These are phyloP conservation scores for Orestias chungarensis DNA, from an alignment of 2,797 vertebrate species.

Conservation along the genomic window DNA sequence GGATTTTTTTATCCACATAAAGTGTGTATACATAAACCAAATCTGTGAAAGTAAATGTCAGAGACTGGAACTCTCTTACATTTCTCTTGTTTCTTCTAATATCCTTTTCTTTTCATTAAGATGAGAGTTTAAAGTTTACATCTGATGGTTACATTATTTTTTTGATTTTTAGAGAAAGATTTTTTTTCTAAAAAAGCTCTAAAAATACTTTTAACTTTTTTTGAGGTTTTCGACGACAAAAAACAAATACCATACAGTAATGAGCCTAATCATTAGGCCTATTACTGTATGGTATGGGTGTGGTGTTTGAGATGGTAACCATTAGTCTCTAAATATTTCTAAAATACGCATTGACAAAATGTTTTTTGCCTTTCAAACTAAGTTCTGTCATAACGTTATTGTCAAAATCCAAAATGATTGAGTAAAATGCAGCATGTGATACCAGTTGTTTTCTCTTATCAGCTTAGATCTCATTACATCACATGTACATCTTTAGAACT, in stretches of 20 bases:
- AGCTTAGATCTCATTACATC: not conserved
- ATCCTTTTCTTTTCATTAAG: too few species aligned
- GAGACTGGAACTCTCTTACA: too few species aligned
- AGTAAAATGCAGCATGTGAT: not conserved
- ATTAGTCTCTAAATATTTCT: too few species aligned
- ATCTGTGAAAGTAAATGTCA: not conserved
- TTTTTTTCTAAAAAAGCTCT: not conserved
- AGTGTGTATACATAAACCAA: not conserved
- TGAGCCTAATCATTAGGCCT: too few species aligned
- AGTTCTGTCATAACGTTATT: too few species aligned
- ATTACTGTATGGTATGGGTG: too few species aligned
- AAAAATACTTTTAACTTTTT: not conserved
- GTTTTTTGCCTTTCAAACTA: too few species aligned
- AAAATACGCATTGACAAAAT: too few species aligned
- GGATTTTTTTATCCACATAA: not conserved
- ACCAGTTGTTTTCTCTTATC: not conserved
- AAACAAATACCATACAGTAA: too few species aligned
- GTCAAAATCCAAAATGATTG: not conserved
- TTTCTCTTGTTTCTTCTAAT: too few species aligned
- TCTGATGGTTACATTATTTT: not conserved
- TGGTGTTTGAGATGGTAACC: too few species aligned
- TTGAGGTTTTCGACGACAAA: not conserved
- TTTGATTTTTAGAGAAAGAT: not conserved
- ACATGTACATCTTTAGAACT: not conserved
- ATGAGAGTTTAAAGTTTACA: not conserved